Conservation (phyloP, 2,113 vertebrate species). For the Origma solitaria region DNA sequence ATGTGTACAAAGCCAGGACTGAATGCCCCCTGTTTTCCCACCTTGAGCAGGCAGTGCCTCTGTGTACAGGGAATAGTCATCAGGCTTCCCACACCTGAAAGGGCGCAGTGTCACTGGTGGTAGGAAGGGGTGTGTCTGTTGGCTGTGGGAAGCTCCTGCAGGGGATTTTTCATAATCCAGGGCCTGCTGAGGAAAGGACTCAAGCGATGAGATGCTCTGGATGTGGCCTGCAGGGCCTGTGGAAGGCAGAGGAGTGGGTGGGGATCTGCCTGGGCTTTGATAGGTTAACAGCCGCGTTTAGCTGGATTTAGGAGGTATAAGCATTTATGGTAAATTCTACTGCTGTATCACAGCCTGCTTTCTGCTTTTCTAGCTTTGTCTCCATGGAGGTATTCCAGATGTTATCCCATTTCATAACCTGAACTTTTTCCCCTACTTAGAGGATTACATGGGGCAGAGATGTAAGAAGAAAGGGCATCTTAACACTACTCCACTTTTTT, state of each 20-base stretch:
- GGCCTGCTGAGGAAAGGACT: slow-evolving; percentile 29
- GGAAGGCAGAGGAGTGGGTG: background rate
- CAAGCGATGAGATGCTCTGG: slow-evolving; percentile 27
- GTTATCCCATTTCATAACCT: slow-evolving; percentile 35
- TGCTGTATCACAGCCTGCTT: background rate
- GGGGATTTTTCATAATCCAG: slow-evolving; percentile 46
- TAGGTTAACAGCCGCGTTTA: background rate
- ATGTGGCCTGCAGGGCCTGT: slow-evolving; percentile 29
- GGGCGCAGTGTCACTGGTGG: slow-evolving; percentile 16
- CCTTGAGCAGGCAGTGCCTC: background rate
- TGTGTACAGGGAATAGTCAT: background rate
- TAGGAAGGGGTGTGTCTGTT: slow-evolving; percentile 37
- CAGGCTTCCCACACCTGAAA: slow-evolving; percentile 12
- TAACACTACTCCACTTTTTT: background rate
- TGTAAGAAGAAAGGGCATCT: background rate
- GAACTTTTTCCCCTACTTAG: slow-evolving; percentile 3
- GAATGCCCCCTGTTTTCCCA: background rate
- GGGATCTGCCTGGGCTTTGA: background rate
- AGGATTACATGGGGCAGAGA: background rate
- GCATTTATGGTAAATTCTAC: background rate
- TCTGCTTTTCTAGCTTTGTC: background rate
- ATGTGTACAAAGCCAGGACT: background rate
- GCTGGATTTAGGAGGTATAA: background rate
- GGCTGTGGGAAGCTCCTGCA: slow-evolving; percentile 50
- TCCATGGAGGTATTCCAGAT: background rate